These are phyloP conservation scores for Stratiolaelaps scimitus DNA, from an alignment of 1,140 invertebrate genomes.

Conservation along the genomic window DNA sequence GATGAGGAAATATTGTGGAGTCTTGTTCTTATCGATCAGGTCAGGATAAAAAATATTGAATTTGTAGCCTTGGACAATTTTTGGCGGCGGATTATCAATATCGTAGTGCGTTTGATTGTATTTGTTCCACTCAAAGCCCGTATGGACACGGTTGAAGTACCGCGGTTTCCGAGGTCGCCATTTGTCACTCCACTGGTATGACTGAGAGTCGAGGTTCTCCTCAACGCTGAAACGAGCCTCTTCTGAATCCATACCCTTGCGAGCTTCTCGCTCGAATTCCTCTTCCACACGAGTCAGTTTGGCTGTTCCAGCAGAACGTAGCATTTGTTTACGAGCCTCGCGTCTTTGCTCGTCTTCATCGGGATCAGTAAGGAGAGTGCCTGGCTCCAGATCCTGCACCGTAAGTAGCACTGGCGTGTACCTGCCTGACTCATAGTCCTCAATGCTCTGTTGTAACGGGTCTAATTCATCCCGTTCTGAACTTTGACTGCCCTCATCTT, in stretches of 20 bases:
- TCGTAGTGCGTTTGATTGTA: conserved; percentile 99
- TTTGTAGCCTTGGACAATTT: conserved; percentile 99
- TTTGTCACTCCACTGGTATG: conserved; percentile 94
- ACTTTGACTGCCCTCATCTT: conserved; percentile 34
- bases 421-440: conserved; percentile 60
- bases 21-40: conserved; percentile 84
- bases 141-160: conserved; percentile 80
- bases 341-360: conserved; percentile 64
- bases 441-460: conserved; percentile 42
- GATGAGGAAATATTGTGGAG: conserved; percentile 85
- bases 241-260: conserved; percentile 68
- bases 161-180: conserved; percentile 90
- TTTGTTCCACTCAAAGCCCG: conserved; percentile 99
- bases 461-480: conserved; percentile 39
- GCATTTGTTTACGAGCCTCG: conserved; percentile 47
- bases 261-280: conserved; percentile 56
- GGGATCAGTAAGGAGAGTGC: conserved; percentile 61
- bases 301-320: conserved; percentile 28
- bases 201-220: conserved; percentile 64
- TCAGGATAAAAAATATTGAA: conserved; percentile 99
- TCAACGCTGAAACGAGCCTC: conserved; percentile 89
- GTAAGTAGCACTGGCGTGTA: conserved; percentile 68
- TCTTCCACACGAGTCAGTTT: conserved; percentile 43
- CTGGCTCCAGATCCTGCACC: conserved; percentile 60
- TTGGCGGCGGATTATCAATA: conserved; percentile 99